Base-by-base conservation (phyloP, 1,140 invertebrate species). In the Amphibalanus amphitrite region DNA sequence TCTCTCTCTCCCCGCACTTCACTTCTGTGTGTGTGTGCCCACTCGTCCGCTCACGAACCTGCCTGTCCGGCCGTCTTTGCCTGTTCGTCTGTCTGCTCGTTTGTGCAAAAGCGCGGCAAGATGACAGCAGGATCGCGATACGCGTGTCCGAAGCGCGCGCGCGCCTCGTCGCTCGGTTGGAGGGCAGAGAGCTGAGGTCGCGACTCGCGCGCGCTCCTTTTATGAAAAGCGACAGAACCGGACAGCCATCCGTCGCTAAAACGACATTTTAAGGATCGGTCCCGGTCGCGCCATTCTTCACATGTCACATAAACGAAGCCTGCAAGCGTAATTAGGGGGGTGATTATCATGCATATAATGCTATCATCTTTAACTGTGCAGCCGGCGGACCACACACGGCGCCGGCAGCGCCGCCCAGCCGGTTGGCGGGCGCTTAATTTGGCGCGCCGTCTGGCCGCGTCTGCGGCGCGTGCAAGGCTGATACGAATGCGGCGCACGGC, bases 271-370 rank as follows among this genome's bases (percentile, higher is more conserved):
- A 59, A 59, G 47, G 23, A 59, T 59, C 47, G 47, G 47, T 59
- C 47, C 13, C 13, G 20, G 47, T 23, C 47, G 1, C 47, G 47
- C 47, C 47, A 59, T 59, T 59, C 47, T 59, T 59, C 47, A 59
- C 47, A 59, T 59, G 47, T 59, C 47, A 59, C 47, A 59, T 59
- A 59, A 59, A 59, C 47, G 47, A 59, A 59, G 47, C 47, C 47
- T 59, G 47, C 47, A 59, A 59, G 20, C 47, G 47, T 59, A 59
- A 59, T 59, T 59, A 59, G 47, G 47, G 38, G 47, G 47, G 47
- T 59, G 47, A 59, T 59, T 59, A 59, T 59, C 47, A 59, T 59
- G 47, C 47, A 59, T 59, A 59, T 59, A 59, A 59, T 59, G 47
- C 47, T 59, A 59, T 59, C 47, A 59, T 59, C 47, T 59, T 59